Evolutionary conservation across 1,140 invertebrate species (phyloP), one percentile per base, ranked within the genome.

Genomic region (Spodoptera litura): DNA sequence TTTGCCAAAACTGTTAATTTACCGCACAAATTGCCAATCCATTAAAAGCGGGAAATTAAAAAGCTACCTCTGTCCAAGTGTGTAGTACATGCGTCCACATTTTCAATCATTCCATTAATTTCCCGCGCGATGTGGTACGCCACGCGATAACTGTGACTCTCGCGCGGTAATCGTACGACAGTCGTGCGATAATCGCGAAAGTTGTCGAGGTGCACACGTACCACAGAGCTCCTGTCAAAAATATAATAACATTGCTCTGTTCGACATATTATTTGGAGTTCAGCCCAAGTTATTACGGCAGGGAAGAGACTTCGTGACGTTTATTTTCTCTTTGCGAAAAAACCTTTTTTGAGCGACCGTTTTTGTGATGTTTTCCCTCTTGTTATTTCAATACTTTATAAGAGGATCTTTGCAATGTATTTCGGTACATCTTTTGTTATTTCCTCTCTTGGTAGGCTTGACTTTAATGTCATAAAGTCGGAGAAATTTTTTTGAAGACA

Each of bases 31-130:
- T 35, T 9, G 2, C n/a, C n/a, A 44, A 66, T 11, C 15, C 35
- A 64, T 44, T 44, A 66, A 66, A 66, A 44, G 15, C 38, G 38
- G 38, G 38, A 66, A 66, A 66, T 66, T 66, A 66, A 66, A 49
- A 49, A 66, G 38, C 62, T 15, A 49, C 62, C 62, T 66, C 49
- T n/a, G 62, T 66, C 38, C 62, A 66, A 66, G 49, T 66, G n/a
- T 66, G 62, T 38, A 66, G 38, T 49, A 10, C 35, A 15, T 31
- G 35, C 62, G 44, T 44, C 35, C 61, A 38, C 38, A 15, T 66
- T 66, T 66, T 31, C 62, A 66, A 66, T 66, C 38, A 49, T 66
- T 66, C 62, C 62, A 49, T 66, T 66, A 66, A 66, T 66, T 66
- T 66, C 62, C 61, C 61, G 38, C 62, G 62, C 44, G 49, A 20